phyloP scores from a whole-genome alignment of 2,888 invertebrate species.

The Euspilapteryx auroguttella region DNA sequence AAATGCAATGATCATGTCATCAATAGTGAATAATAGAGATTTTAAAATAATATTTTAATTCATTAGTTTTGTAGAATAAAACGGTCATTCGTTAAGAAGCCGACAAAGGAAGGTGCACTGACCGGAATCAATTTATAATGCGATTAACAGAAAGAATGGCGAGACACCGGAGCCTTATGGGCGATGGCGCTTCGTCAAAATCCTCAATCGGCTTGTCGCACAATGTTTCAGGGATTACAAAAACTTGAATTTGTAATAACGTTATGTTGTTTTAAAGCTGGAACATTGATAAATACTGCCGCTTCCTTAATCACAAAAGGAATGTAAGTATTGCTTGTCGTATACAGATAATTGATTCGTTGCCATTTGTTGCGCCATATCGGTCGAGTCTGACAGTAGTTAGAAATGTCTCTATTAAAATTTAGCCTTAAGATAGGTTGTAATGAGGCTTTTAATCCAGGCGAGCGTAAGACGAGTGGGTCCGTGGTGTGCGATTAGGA shows the following conservation, averaged over 20 bases:
- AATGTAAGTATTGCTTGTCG: too few species aligned
- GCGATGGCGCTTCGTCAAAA: too few species aligned
- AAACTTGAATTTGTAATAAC: too few species aligned
- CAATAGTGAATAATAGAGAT: slow-evolving; percentile 31
- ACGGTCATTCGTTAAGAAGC: slow-evolving; percentile 31
- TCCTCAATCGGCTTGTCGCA: slow-evolving; percentile 19
- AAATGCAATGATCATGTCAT: slow-evolving; percentile 7
- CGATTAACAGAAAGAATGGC: slow-evolving; percentile 52
- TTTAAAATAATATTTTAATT: slow-evolving; percentile 33
- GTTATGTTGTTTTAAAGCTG: too few species aligned
- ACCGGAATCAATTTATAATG: slow-evolving; percentile 52
- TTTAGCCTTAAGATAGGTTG: slow-evolving; percentile 51
- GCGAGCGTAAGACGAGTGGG: slow-evolving; percentile 54
- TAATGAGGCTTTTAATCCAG: slow-evolving; percentile 48
- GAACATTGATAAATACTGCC: slow-evolving; percentile 28
- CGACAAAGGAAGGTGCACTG: slow-evolving; percentile 40
- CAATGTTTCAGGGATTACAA: too few species aligned
- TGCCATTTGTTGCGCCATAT: slow-evolving; percentile 29
- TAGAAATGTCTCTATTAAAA: slow-evolving; percentile 54
- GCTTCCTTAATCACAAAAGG: slow-evolving; percentile 24
- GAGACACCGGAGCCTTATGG: too few species aligned
- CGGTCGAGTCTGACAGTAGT: slow-evolving; percentile 29
- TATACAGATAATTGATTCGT: slow-evolving; percentile 26
- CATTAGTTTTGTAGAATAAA: slow-evolving; percentile 36
- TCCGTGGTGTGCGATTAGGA: slow-evolving; percentile 42